Evolutionary conservation across 2,888 invertebrate species (phyloP).

Genomic region (Drosophila percnosoma): DNA sequence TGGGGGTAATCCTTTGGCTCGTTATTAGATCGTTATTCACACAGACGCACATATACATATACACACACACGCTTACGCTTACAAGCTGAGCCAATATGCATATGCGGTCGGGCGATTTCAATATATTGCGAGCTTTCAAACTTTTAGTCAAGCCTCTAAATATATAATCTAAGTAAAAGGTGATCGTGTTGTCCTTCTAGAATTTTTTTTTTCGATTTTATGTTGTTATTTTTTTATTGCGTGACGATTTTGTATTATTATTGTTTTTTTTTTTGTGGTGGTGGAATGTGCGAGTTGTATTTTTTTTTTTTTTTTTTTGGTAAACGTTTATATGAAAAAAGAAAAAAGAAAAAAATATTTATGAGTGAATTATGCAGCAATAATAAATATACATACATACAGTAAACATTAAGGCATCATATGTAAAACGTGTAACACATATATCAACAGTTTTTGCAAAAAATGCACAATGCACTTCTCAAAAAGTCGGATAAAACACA

Average conservation of each 20-base stretch:
- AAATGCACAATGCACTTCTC: constrained; percentile 40
- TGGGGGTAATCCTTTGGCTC: constrained; percentile 38
- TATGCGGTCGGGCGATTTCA: constrained; percentile 36
- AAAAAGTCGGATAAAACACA: constrained; percentile 35
- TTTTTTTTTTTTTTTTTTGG: constrained; percentile 57
- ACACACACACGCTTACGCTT: constrained; percentile 33
- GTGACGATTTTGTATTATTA: constrained; percentile 45
- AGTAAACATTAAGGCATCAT: constrained; percentile 77
- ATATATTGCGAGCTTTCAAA: constrained; percentile 34
- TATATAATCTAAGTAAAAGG: constrained; percentile 25
- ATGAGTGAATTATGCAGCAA: constrained; percentile 84
- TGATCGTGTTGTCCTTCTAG: constrained; percentile 59
- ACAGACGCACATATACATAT: constrained; percentile 33
- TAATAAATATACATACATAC: constrained; percentile 82
- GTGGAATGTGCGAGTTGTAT: constrained; percentile 78
- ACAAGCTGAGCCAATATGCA: constrained; percentile 22
- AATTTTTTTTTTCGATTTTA: constrained; percentile 45
- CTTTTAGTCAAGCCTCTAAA: constrained; percentile 52
- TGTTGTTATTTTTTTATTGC: constrained; percentile 42
- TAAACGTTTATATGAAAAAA: constrained; percentile 83
- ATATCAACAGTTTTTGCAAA: constrained; percentile 38
- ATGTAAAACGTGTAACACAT: constrained; percentile 55
- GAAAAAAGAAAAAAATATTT: constrained; percentile 83
- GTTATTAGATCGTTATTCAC: constrained; percentile 31
- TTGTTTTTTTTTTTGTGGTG: constrained; percentile 63